Evolutionary conservation across 2,888 invertebrate genomes (phyloP).

Genomic region (Meiosimyza decipiens): DNA sequence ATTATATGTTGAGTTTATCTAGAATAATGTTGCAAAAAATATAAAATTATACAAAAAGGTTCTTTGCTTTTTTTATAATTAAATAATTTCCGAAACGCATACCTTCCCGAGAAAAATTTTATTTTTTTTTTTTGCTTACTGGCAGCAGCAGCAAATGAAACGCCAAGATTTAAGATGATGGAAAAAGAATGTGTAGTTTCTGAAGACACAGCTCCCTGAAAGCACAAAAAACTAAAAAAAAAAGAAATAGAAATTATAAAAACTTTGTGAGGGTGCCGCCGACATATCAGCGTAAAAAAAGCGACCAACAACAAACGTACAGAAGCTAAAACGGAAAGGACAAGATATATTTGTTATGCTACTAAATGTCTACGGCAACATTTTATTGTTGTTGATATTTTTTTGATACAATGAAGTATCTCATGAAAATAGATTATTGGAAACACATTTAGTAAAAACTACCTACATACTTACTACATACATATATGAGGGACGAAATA

Average conservation of each 20-base stretch:
- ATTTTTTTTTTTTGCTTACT: no score
- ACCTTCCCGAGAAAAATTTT: constrained; percentile 4
- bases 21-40: background rate
- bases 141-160: no score
- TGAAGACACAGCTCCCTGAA: background rate
- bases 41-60: constrained; percentile 13
- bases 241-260: background rate
- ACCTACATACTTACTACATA: background rate
- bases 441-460: background rate
- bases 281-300: constrained; percentile 3
- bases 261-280: constrained; percentile 29
- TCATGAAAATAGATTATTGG: constrained; percentile 16
- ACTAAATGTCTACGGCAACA: background rate
- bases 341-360: background rate
- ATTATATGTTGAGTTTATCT: constrained; percentile 24
- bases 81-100: constrained; percentile 9
- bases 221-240: background rate
- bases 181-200: no score
- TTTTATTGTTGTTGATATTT: background rate
- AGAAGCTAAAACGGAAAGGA: background rate
- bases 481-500: background rate
- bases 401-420: constrained; percentile 1
- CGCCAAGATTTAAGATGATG: no score
- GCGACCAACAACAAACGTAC: background rate
- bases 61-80: background rate